Evolutionary conservation across 2,797 vertebrate genomes (phyloP), one percentile per base, ranked within the genome.

Genomic region (Onychomys torridus): DNA sequence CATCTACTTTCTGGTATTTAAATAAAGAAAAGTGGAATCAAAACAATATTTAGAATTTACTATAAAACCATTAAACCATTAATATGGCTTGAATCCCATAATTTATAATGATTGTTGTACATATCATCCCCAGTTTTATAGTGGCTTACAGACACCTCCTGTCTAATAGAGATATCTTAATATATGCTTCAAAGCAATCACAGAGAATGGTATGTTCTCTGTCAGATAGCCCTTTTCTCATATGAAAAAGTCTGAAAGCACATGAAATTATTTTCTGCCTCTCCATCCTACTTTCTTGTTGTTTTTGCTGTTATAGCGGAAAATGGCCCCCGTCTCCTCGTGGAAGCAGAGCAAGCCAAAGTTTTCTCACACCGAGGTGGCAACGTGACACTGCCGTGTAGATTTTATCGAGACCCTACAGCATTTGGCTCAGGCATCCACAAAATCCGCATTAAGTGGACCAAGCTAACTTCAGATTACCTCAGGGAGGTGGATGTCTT

Each of bases 391-490:
- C 98, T 99, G 97, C 99, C 99, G 0, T 99, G 99, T 98, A 99
- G 97, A 96, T 99, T 99, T 98, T 98, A 98, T 67, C 99, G 99
- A 78, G 99, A 99, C 83, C 98, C 99, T 52, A 97, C 97, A 2
- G 98, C 98, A 34, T 78, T 90, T 81, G 88, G 97, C 97, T 99
- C 98, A 93, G 98, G 97, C 78, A 86, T 57, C 52, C 99, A 98
- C 65, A 99, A 98, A 92, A 98, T 99, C 87, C 99, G 99, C 49
- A 98, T 99, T 96, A 99, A 99, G 98, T 99, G 99, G 99, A 99
- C 98, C 99, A 99, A 99, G 98, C 97, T 99, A 92, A 99, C 98
- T 69, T 98, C 98, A 8, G 99, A 99, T 98, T 98, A 99, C 97
- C 97, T 99, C 94, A 98, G 98, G 96, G 99, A 99, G 98, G 98